Base-by-base conservation (phyloP, 2,888 invertebrate genomes). In the Apamea anceps region DNA sequence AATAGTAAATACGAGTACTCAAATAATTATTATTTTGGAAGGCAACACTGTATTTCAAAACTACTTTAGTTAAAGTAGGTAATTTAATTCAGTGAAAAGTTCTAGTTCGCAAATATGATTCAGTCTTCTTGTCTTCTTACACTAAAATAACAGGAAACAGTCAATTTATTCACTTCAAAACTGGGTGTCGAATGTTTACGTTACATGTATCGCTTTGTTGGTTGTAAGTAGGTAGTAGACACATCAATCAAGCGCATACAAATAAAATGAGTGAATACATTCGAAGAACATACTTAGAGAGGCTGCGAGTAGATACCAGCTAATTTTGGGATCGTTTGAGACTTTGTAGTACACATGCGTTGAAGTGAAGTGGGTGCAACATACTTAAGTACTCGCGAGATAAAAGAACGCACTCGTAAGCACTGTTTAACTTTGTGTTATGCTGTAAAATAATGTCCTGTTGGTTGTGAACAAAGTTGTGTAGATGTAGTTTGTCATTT, bases 241-340 rank as follows among this genome's bases (percentile, higher is more conserved):
- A 82, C 86, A 89, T 89, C 84, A 82, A 87, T 88, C 89, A 88
- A 75, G 72, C 81, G 79, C 82, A 84, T 80, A 72, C 75, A 77
- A 80, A 83, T 82, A 85, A 82, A 84, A 80, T 83, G 73, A 84
- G 81, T 83, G 82, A 87, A 82, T 75, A 86, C 78, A 88, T 86
- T 83, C 83, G 79, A 79, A 80, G 85, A 87, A 82, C 65, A 81
- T 84, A 87, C 86, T 88, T 88, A 88, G 88, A 87, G 87, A 81
- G 73, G 70, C 71, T 60, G 78, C 79, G 74, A 85, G 86, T 85
- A 86, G 77, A 82, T 78, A 85, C 72, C 71, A 76, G 82, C 84
- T 87, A 89, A 88, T 87, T 84, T 80, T 87, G 86, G 84, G 81
- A 86, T 87, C 80, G 78, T 85, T 85, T 72, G 75, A 74, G 85